phyloP scores from a whole-genome alignment of 2,888 invertebrate genomes.

The Syritta pipiens region DNA sequence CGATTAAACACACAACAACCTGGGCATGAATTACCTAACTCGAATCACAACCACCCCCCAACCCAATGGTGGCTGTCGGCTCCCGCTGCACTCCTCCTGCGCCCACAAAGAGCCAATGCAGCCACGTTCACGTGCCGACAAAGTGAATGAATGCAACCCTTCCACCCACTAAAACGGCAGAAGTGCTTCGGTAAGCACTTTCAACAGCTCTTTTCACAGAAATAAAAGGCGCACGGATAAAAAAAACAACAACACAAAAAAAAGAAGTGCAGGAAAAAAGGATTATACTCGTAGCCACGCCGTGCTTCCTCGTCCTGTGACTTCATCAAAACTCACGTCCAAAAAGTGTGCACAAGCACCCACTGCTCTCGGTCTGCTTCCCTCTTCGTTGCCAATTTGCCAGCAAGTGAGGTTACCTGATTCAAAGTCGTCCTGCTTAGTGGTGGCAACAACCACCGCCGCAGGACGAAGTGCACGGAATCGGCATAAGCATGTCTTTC shows the following conservation, averaged over 20 bases:
- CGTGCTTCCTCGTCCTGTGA: conserved; percentile 40
- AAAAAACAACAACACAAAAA: no score
- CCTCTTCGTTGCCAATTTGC: conserved; percentile 4
- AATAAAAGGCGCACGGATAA: conserved; percentile 10
- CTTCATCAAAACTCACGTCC: conserved; percentile 31
- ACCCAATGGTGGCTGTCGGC: conserved; percentile 28
- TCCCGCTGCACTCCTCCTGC: background rate
- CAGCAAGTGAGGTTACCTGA: conserved; percentile 21
- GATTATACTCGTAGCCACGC: conserved; percentile 27
- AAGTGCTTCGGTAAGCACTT: conserved; percentile 62
- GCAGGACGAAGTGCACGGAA: background rate
- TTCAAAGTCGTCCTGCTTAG: conserved; percentile 4
- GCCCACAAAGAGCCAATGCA: conserved; percentile 41
- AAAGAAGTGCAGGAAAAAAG: conserved; percentile 13
- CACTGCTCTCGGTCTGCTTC: no score
- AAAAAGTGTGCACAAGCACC: background rate
- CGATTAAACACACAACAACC: conserved; percentile 68
- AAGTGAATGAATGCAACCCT: conserved; percentile 58
- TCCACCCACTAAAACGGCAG: conserved; percentile 43
- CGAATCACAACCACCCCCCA: conserved; percentile 38
- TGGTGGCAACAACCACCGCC: background rate
- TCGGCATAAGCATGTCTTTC: background rate
- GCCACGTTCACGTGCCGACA: conserved; percentile 48
- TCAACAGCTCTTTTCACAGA: conserved; percentile 52
- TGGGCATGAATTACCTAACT: conserved; percentile 64